Conservation (phyloP, 2,888 invertebrate species). For the Autographa pulchrina region DNA sequence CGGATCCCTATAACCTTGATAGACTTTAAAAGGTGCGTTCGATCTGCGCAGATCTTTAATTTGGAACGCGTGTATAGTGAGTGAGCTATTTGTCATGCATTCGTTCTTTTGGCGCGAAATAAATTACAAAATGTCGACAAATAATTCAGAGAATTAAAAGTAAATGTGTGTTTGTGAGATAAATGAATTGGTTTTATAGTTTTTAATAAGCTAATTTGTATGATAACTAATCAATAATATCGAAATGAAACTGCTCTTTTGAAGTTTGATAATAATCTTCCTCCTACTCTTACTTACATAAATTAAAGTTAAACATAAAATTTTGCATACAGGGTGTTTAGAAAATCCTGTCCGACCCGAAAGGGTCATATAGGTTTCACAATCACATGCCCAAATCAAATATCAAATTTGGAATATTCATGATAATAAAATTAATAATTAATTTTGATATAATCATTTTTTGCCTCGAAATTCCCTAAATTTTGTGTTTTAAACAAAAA, state of each 20-base stretch:
- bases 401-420: too few species aligned
- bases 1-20: constrained; percentile 33
- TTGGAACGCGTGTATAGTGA: constrained; percentile 56
- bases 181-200: constrained; percentile 36
- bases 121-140: constrained; percentile 33
- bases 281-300: too few species aligned
- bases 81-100: constrained; percentile 52
- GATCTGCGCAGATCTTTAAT: constrained; percentile 62
- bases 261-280: not conserved
- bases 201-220: constrained; percentile 29
- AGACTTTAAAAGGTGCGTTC: constrained; percentile 65
- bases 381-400: too few species aligned
- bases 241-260: not conserved
- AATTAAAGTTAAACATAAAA: too few species aligned
- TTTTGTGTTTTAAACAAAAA: too few species aligned
- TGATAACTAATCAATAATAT: not conserved
- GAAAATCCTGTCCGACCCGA: too few species aligned
- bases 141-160: constrained; percentile 23
- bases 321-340: too few species aligned
- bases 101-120: constrained; percentile 47
- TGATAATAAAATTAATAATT: too few species aligned
- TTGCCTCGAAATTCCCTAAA: too few species aligned
- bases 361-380: too few species aligned
- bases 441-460: too few species aligned
- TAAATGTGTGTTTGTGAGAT: constrained; percentile 20